phyloP scores from a whole-genome alignment of 2,797 vertebrate genomes.

The Phylloscopus collybita region DNA sequence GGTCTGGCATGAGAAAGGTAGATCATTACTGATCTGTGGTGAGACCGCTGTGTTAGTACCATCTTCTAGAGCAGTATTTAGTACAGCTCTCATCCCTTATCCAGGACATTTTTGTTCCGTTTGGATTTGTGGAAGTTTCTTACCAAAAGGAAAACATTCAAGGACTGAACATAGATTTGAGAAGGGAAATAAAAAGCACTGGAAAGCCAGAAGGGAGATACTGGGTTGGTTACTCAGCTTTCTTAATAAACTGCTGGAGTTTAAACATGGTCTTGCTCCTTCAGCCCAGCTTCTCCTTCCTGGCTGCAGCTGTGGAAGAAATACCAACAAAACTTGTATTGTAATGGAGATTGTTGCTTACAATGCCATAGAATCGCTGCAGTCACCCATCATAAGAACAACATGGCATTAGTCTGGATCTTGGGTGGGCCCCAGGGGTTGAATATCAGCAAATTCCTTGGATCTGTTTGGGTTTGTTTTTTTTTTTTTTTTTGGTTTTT shows the following conservation, averaged over 20 bases:
- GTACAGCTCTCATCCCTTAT: background rate
- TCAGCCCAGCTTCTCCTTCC: background rate
- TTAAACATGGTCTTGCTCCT: background rate
- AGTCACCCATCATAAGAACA: background rate
- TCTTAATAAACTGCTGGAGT: background rate
- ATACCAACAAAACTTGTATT: background rate
- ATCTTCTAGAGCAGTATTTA: background rate
- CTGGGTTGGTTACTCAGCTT: background rate
- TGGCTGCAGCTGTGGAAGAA: slow-evolving; percentile 25
- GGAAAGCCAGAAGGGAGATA: background rate
- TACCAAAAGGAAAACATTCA: background rate
- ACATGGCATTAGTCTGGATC: background rate
- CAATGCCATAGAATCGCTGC: background rate
- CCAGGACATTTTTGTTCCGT: background rate
- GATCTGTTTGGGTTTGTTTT: background rate
- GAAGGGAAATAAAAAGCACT: background rate
- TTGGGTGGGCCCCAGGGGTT: background rate
- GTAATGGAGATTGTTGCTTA: background rate
- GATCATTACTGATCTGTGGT: background rate
- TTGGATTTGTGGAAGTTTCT: background rate
- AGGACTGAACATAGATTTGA: background rate
- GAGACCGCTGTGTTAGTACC: background rate
- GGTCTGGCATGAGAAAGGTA: background rate
- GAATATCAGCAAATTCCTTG: background rate
- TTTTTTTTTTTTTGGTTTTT: background rate